These are phyloP conservation scores for Gymnocephalus cernua DNA, from an alignment of 2,113 vertebrate species.

Conservation along the genomic window DNA sequence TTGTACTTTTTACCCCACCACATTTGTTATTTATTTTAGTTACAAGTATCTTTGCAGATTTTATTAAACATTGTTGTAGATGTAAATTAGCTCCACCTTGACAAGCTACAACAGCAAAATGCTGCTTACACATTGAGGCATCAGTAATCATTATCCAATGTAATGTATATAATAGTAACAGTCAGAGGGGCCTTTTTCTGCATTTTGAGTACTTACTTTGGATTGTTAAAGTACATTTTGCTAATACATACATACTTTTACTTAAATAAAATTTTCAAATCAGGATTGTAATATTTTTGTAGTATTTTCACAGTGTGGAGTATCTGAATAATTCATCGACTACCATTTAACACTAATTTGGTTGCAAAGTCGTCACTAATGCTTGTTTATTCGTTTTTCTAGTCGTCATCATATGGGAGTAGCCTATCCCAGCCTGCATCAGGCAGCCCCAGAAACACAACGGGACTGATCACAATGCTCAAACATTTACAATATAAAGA, in stretches of 20 bases:
- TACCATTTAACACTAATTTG: not conserved
- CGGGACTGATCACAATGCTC: not conserved
- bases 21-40: not conserved
- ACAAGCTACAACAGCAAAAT: not conserved
- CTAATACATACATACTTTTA: not conserved
- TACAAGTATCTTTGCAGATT: not conserved
- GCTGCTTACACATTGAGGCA: not conserved
- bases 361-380: not conserved
- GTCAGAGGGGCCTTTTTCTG: not conserved
- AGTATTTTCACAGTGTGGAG: not conserved
- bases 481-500: constrained; percentile 24
- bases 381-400: not conserved
- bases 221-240: not conserved
- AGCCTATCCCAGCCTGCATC: not conserved
- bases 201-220: not conserved
- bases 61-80: not conserved
- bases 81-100: not conserved
- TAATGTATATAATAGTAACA: not conserved
- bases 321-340: not conserved
- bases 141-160: not conserved
- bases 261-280: not conserved
- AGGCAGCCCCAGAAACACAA: not conserved
- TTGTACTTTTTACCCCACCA: not conserved
- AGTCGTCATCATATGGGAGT: not conserved
- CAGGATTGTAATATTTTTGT: not conserved